These are phyloP conservation scores for Arctocebus calabarensis DNA, from an alignment of 2,797 vertebrate genomes.

Conservation along the genomic window DNA sequence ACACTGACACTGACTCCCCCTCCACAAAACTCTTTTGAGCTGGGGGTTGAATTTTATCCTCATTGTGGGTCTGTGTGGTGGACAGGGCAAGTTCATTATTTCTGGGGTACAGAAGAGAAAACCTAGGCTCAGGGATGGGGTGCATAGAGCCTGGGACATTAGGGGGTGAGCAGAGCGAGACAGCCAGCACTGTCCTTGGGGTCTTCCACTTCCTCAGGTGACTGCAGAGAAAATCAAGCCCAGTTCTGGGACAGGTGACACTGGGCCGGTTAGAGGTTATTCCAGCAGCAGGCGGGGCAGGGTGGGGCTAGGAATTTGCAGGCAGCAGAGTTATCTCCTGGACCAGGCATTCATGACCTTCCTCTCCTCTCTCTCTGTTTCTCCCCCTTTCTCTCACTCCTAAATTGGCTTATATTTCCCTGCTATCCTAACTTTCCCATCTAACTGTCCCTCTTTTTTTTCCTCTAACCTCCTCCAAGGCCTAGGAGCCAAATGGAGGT, in stretches of 20 bases:
- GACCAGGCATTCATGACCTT: not conserved
- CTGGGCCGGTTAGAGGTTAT: not conserved
- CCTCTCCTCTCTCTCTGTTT: not conserved
- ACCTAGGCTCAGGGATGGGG: not conserved
- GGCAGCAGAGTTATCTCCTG: accelerated
- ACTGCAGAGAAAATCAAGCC: not conserved
- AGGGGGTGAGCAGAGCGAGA: not conserved
- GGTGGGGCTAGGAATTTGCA: not conserved
- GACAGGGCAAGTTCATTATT: not conserved
- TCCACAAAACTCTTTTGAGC: not conserved
- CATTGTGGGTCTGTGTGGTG: not conserved
- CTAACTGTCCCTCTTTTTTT: not conserved
- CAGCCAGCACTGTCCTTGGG: accelerated
- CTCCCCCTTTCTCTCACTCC: not conserved
- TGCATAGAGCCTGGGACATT: not conserved
- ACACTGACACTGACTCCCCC: not conserved
- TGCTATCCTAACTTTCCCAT: not conserved
- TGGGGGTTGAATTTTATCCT: not conserved
- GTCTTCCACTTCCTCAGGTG: no score
- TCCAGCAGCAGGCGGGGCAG: no score
- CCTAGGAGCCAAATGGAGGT: not conserved
- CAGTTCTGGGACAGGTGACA: not conserved
- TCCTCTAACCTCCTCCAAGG: not conserved
- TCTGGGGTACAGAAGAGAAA: not conserved
- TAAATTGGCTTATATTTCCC: not conserved